A percentile compares a stretch with the other conserved stretches of the same genome.
phyloP scores from a whole-genome alignment of 2,113 vertebrate genomes.

The Megaceryle maxima region DNA sequence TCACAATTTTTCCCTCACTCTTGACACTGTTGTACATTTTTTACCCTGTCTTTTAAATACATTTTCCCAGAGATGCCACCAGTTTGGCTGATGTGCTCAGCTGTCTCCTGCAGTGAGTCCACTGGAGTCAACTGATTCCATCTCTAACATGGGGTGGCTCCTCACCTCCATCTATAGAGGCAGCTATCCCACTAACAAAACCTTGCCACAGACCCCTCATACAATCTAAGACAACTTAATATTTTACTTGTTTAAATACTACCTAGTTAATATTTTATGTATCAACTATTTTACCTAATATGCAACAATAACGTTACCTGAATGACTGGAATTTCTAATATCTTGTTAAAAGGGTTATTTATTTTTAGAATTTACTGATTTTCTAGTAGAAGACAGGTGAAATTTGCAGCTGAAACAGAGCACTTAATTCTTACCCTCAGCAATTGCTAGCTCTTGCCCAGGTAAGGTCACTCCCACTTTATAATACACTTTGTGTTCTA shows the following conservation, averaged over 20 bases:
- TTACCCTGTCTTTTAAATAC: background rate
- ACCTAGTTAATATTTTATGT: background rate
- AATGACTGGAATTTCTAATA: background rate
- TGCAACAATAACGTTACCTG: background rate
- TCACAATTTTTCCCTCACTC: background rate
- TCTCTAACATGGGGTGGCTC: background rate
- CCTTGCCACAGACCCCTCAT: background rate
- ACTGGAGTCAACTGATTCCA: rapidly evolving
- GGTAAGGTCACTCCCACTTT: background rate
- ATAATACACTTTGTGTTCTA: background rate
- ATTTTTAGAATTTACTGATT: background rate
- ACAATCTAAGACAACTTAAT: background rate
- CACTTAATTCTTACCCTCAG: background rate
- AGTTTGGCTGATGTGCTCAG: background rate
- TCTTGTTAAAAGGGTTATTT: background rate
- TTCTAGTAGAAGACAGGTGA: background rate
- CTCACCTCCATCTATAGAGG: background rate
- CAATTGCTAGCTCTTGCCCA: background rate
- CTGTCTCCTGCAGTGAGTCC: background rate
- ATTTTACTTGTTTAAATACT: background rate
- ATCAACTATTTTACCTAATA: background rate
- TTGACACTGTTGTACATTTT: background rate
- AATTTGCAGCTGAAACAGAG: background rate
- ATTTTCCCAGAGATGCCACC: background rate
- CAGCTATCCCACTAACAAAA: background rate